Conservation (phyloP, 2,888 invertebrate species). For the Lochmaea crataegi region DNA sequence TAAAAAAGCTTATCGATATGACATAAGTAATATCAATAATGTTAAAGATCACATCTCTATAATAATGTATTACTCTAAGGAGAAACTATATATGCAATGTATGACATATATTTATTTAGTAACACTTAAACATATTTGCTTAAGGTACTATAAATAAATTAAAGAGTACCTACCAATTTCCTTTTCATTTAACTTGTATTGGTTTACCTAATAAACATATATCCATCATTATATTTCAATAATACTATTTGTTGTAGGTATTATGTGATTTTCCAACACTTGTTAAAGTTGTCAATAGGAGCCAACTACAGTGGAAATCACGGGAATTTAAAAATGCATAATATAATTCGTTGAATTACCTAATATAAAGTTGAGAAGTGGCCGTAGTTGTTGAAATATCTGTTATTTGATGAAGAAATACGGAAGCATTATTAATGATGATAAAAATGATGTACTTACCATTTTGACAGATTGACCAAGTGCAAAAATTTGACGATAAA, state of each 20-base stretch:
- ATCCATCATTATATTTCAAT: neutral
- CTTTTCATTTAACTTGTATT: neutral
- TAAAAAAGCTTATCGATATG: too few species aligned
- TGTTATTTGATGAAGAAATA: too few species aligned
- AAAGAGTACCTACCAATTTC: too few species aligned
- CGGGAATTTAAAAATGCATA: neutral
- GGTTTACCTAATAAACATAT: neutral
- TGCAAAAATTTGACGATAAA: neutral
- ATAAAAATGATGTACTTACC: slow-evolving; percentile 4
- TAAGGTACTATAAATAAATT: too few species aligned
- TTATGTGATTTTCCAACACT: neutral
- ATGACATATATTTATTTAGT: neutral
- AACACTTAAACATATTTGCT: too few species aligned
- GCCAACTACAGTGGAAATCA: too few species aligned
- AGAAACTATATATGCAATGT: neutral
- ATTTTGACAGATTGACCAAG: neutral
- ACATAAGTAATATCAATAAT: too few species aligned
- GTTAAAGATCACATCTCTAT: neutral
- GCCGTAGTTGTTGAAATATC: neutral
- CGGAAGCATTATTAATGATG: neutral
- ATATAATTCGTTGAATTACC: neutral
- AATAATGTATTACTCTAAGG: neutral
- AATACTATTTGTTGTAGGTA: neutral
- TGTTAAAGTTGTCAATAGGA: neutral
- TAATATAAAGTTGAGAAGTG: neutral